Evolutionary conservation across 2,888 invertebrate species (phyloP).

Genomic region (Asteroscopus sphinx): DNA sequence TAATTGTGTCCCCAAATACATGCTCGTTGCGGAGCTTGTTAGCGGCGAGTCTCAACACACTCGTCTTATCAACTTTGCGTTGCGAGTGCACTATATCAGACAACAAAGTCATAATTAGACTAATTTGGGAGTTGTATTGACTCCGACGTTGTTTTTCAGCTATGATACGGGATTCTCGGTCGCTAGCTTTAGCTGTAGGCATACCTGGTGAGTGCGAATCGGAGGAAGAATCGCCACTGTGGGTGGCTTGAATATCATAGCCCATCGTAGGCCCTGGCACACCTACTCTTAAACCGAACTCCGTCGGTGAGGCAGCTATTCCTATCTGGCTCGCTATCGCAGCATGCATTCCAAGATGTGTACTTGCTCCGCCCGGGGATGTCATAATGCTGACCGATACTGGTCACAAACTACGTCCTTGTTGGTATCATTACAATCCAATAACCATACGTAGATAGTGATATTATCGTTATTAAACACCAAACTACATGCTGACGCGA

Average conservation of each 20-base stretch:
- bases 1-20: constrained; percentile 89
- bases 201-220: constrained; percentile 83
- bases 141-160: constrained; percentile 98
- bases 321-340: constrained; percentile 70
- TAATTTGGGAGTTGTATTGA: constrained; percentile 96
- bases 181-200: constrained; percentile 89
- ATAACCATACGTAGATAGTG: constrained; percentile 52
- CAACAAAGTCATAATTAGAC: constrained; percentile 94
- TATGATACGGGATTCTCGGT: constrained; percentile 95
- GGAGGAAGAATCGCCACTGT: constrained; percentile 83
- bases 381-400: constrained; percentile 72
- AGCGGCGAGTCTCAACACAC: constrained; percentile 95
- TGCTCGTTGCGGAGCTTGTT: constrained; percentile 95
- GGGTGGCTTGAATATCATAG: constrained; percentile 68
- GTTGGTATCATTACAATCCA: constrained; percentile 67
- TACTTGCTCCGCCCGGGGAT: constrained; percentile 72
- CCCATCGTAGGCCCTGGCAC: constrained; percentile 66
- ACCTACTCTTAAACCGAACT: constrained; percentile 72
- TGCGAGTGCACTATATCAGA: constrained; percentile 95
- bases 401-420: constrained; percentile 65
- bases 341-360: constrained; percentile 69
- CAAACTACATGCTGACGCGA: constrained; percentile 32
- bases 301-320: constrained; percentile 60
- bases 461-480: constrained; percentile 35
- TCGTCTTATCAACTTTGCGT: constrained; percentile 97